Conservation (phyloP, 1,140 invertebrate species). For the Pachyrhynchus sulphureomaculatus region DNA sequence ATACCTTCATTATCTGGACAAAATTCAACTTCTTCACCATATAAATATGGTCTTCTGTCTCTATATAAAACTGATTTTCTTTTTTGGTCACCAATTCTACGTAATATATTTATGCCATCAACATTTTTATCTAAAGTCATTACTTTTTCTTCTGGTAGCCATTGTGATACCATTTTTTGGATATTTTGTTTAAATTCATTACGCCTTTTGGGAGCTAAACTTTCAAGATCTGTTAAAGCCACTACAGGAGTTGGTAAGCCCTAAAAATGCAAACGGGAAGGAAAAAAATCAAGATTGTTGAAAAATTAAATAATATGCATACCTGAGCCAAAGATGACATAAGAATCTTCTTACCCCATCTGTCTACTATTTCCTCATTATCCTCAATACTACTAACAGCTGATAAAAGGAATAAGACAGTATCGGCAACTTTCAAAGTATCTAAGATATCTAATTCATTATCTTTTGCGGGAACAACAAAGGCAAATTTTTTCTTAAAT, state of each 20-base stretch:
- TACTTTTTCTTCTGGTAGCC: slow-evolving; percentile 83
- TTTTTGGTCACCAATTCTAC: slow-evolving; percentile 81
- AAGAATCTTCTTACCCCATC: slow-evolving; percentile 74
- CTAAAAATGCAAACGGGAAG: too few species aligned
- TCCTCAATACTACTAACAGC: slow-evolving; percentile 54
- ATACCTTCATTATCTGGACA: slow-evolving; percentile 56
- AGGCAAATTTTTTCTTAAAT: slow-evolving; percentile 83
- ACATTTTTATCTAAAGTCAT: slow-evolving; percentile 70
- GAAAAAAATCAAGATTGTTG: slow-evolving; percentile 18
- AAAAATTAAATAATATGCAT: slow-evolving; percentile 10
- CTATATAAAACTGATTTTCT: slow-evolving; percentile 70
- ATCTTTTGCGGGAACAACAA: slow-evolving; percentile 68
- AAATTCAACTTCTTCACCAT: slow-evolving; percentile 79
- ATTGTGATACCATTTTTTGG: slow-evolving; percentile 73
- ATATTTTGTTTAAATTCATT: slow-evolving; percentile 72
- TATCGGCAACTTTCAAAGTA: slow-evolving; percentile 81
- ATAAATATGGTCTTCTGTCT: slow-evolving; percentile 75
- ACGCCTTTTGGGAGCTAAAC: slow-evolving; percentile 70
- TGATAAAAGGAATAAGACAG: slow-evolving; percentile 73
- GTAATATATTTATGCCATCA: slow-evolving; percentile 78
- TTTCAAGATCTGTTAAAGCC: slow-evolving; percentile 74
- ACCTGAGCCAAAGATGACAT: slow-evolving; percentile 72
- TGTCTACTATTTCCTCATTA: slow-evolving; percentile 65
- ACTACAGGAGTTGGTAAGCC: slow-evolving; percentile 79
- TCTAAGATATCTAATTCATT: slow-evolving; percentile 79